Percentiles rank a stretch among this genome's conserved stretches.
phyloP scores from a whole-genome alignment of 2,888 invertebrate species.

The Kryphioiulus occultus region DNA sequence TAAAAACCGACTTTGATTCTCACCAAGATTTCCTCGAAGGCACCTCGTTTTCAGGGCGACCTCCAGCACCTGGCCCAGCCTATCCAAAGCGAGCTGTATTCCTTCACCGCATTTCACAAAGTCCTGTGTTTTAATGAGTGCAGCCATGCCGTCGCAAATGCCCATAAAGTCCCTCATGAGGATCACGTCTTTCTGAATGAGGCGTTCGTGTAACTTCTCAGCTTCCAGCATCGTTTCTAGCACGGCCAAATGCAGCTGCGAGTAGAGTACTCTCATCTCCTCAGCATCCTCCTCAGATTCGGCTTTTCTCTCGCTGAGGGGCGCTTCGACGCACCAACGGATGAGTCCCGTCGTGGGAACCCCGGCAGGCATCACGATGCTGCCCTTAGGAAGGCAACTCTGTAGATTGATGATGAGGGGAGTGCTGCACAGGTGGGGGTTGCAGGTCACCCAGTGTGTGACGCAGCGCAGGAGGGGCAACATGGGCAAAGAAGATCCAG shows the following conservation, averaged over 20 bases:
- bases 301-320: slow-evolving; percentile 58
- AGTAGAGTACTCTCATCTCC: slow-evolving; percentile 66
- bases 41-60: slow-evolving; percentile 79
- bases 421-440: slow-evolving; percentile 73
- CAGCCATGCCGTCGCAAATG: slow-evolving; percentile 55
- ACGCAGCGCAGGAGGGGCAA: slow-evolving; percentile 73
- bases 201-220: slow-evolving; percentile 34
- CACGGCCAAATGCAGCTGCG: slow-evolving; percentile 73
- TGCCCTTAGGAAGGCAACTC: slow-evolving; percentile 75
- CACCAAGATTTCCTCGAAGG: slow-evolving; percentile 79
- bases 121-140: slow-evolving; percentile 57
- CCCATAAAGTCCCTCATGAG: slow-evolving; percentile 53
- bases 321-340: slow-evolving; percentile 76
- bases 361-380: slow-evolving; percentile 83
- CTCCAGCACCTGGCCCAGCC: slow-evolving; percentile 84
- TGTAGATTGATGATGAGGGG: slow-evolving; percentile 69
- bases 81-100: slow-evolving; percentile 72
- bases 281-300: not conserved
- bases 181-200: slow-evolving; percentile 54
- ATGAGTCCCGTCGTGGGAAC: slow-evolving; percentile 83
- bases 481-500: slow-evolving; percentile 65
- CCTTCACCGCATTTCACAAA: slow-evolving; percentile 60
- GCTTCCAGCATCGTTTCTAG: slow-evolving; percentile 59
- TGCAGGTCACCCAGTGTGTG: slow-evolving; percentile 75
- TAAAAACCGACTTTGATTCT: too few species aligned